Evolutionary conservation across 2,888 invertebrate genomes (phyloP), one percentile per base, ranked within the genome.

Genomic region (Cryptocephalus moraei): DNA sequence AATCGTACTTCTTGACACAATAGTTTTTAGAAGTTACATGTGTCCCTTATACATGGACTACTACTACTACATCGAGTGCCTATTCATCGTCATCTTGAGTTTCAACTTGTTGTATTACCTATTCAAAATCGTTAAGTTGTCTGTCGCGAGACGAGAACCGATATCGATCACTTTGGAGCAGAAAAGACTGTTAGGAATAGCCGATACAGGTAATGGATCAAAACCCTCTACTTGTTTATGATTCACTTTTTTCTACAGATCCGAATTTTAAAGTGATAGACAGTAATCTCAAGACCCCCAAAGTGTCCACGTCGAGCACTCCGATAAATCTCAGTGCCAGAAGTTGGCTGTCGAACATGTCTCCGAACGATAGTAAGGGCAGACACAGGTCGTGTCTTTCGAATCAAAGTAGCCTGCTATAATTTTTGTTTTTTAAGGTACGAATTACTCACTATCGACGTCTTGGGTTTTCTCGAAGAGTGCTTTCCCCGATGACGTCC

Each of bases 101-200:
- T 50, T 78, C 1, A 79, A 79, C 56, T 66, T 74, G 1, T 9
- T 75, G 1, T 76, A 75, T 53, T 77, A 81, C 58, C 65, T 78
- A 40, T 55, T 71, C 66, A 55, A 79, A 76, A 57, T 58, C 72
- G 1, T 69, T 68, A 56, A 46, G 45, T 44, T 71, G 71, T 50
- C 64, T 68, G 10, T 63, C 73, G 9, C 69, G 52, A 41, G 53
- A 66, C 43, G 52, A 22, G 66, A 69, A 41, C 75, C 76, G 6
- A 69, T 80, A 10, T 53, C 63, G 1, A 68, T 79, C 1, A 78
- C 73, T 10, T 62, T 69, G 8, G 66, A 69, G 40, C 80, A 81
- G 54, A 73, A 75, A 55, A 67, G 69, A 54, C 64, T 81, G 11
- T 62, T 81, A 10, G 75, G 75, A 49, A 70, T 78, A 43, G 70